Base-by-base conservation (phyloP, 2,888 invertebrate genomes). In the Heliconius charithonia region DNA sequence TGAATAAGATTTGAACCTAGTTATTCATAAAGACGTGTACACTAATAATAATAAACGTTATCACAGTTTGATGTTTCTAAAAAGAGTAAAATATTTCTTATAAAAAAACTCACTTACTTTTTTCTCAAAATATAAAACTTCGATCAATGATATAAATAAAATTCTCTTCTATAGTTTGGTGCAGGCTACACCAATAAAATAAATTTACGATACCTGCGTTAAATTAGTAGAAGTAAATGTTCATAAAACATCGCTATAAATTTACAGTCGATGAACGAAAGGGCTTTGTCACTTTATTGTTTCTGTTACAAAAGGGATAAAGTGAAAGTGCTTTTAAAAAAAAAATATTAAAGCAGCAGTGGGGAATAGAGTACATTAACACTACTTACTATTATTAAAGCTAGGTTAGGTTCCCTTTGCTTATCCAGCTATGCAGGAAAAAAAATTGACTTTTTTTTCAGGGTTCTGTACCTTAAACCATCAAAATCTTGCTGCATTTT, bases 161-260 rank as follows among this genome's bases (percentile, higher is more conserved):
- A 67, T 67, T 41, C 13, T 69, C 7, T 16, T 69, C 69, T 45
- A 69, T 45, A 69, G 37, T n/a, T 67, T 4, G 25, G 41, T 69
- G 13, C 69, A 69, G 41, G 69, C 80, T 78, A 67, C 13, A 71
- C 80, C 79, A 77, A 77, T 82, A 82, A 82, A 82, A 79, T 37
- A 70, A 78, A 78, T 82, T 81, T 82, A 80, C 79, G 81, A 77
- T 76, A 75, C 71, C 76, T 76, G 73, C 19, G 66, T 78, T 78
- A 79, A 80, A 81, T 82, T 80, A 62, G 79, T 82, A 80, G 45
- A 81, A 79, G 78, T 78, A 76, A 29, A 80, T 78, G 78, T 69
- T 69, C 69, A 69, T 69, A 69, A 69, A 69, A 69, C 41, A 69
- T 69, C 69, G 69, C 69, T 69, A 69, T 69, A 69, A 69, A 25